These are phyloP conservation scores for Adela reaumurella DNA, from an alignment of 2,888 invertebrate genomes.

Conservation along the genomic window DNA sequence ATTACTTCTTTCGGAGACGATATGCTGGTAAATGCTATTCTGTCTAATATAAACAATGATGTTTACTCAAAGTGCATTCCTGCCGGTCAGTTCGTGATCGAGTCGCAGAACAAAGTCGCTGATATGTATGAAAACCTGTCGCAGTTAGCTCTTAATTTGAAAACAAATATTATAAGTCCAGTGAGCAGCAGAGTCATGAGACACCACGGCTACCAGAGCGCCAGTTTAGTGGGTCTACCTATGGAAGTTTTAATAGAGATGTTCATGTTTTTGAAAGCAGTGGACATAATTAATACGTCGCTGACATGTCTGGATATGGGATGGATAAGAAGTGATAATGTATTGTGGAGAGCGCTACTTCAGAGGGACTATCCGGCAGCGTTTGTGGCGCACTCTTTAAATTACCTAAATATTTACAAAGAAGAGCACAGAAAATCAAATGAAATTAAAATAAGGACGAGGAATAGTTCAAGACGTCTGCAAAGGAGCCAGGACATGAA, in stretches of 20 bases:
- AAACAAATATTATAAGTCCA: slow-evolving; percentile 50
- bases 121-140: slow-evolving; percentile 39
- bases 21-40: slow-evolving; percentile 30
- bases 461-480: no score
- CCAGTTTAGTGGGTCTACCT: slow-evolving; percentile 43
- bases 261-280: slow-evolving; percentile 23
- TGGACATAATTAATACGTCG: slow-evolving; percentile 26
- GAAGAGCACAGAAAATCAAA: no score
- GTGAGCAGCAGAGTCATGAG: slow-evolving; percentile 52
- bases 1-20: slow-evolving; percentile 32
- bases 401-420: no score
- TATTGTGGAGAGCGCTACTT: slow-evolving; percentile 33
- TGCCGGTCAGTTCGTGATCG: slow-evolving; percentile 33
- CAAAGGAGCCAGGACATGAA: no score
- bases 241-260: slow-evolving; percentile 37
- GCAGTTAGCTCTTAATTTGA: slow-evolving; percentile 45
- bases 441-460: no score
- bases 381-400: no score
- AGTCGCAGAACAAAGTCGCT: slow-evolving; percentile 42
- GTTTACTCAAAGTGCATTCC: slow-evolving; percentile 39
- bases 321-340: slow-evolving; percentile 22
- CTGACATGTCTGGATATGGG: slow-evolving; percentile 30
- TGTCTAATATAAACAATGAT: slow-evolving; percentile 29
- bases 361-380: slow-evolving; percentile 38
- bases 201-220: slow-evolving; percentile 39